Evolutionary conservation across 2,888 invertebrate genomes (phyloP).

Genomic region (Dermolepida albohirtum): DNA sequence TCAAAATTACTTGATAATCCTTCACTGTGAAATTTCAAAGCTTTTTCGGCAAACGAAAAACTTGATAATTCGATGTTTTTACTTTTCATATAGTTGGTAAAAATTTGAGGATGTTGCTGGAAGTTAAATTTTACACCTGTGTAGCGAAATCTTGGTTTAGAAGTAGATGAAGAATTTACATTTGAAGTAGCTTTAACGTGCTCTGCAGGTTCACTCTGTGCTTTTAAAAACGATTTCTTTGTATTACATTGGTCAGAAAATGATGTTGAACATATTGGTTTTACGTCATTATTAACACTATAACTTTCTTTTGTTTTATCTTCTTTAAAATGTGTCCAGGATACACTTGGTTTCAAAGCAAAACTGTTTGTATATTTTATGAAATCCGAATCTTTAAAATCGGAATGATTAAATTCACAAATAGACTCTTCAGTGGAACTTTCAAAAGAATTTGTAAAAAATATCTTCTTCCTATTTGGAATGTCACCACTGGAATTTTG

Average conservation of each 20-base stretch:
- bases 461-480: slow-evolving; percentile 35
- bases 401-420: slow-evolving; percentile 31
- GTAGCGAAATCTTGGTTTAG: slow-evolving; percentile 68
- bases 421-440: slow-evolving; percentile 33
- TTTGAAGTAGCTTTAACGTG: slow-evolving; percentile 47
- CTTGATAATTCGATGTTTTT: slow-evolving; percentile 76
- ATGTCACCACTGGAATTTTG: slow-evolving; percentile 39
- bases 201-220: slow-evolving; percentile 60
- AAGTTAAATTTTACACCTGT: slow-evolving; percentile 81
- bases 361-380: slow-evolving; percentile 42
- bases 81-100: slow-evolving; percentile 80
- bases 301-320: slow-evolving; percentile 3
- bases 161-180: slow-evolving; percentile 27
- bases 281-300: background rate
- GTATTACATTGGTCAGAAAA: slow-evolving; percentile 8
- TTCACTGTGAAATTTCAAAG: slow-evolving; percentile 65
- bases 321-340: slow-evolving; percentile 50
- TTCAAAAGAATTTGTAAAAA: slow-evolving; percentile 40
- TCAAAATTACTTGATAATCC: slow-evolving; percentile 51
- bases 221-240: slow-evolving; percentile 48
- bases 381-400: slow-evolving; percentile 53
- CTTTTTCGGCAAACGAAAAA: slow-evolving; percentile 71
- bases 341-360: slow-evolving; percentile 52
- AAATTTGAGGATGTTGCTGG: slow-evolving; percentile 79
- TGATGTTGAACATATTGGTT: slow-evolving; percentile 26